Conservation (phyloP, 2,888 invertebrate species). For the Cotesia congregata region DNA sequence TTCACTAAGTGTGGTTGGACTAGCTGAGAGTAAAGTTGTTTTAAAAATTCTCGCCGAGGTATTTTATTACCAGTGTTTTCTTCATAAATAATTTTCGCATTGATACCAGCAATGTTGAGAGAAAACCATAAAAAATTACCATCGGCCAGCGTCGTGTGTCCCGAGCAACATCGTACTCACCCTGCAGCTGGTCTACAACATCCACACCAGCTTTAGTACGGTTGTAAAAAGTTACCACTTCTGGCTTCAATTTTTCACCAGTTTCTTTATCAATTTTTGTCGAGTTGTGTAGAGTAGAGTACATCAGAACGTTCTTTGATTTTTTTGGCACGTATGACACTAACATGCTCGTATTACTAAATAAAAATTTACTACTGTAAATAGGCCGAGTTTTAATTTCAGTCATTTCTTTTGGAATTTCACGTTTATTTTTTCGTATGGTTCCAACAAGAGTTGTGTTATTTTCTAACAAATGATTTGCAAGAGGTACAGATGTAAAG, state of each 20-base stretch:
- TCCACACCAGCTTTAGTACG: constrained; percentile 45
- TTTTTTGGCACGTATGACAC: constrained; percentile 55
- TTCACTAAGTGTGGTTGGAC: neutral
- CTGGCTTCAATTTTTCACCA: constrained; percentile 40
- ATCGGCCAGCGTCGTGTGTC: constrained; percentile 57
- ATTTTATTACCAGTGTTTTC: constrained; percentile 1
- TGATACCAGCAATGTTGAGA: constrained; percentile 56
- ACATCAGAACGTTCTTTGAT: constrained; percentile 43
- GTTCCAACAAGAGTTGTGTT: constrained; percentile 45
- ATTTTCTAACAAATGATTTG: constrained; percentile 44
- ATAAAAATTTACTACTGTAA: constrained; percentile 35
- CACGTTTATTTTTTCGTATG: constrained; percentile 48
- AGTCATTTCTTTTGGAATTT: constrained; percentile 43
- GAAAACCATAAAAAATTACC: constrained; percentile 46
- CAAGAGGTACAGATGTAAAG: constrained; percentile 55
- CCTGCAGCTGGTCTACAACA: constrained; percentile 42
- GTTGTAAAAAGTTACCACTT: constrained; percentile 47
- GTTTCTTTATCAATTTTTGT: constrained; percentile 39
- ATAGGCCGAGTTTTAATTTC: constrained; percentile 30
- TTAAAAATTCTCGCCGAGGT: constrained; percentile 15
- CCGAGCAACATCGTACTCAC: constrained; percentile 45
- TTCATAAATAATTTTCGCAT: constrained; percentile 35
- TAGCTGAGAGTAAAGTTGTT: neutral
- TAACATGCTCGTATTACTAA: constrained; percentile 35
- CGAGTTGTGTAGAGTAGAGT: constrained; percentile 38